Percentiles rank a stretch among this genome's conserved stretches.
These are phyloP conservation scores for Podarcis lilfordi DNA, from an alignment of 2,797 vertebrate species.

Conservation along the genomic window DNA sequence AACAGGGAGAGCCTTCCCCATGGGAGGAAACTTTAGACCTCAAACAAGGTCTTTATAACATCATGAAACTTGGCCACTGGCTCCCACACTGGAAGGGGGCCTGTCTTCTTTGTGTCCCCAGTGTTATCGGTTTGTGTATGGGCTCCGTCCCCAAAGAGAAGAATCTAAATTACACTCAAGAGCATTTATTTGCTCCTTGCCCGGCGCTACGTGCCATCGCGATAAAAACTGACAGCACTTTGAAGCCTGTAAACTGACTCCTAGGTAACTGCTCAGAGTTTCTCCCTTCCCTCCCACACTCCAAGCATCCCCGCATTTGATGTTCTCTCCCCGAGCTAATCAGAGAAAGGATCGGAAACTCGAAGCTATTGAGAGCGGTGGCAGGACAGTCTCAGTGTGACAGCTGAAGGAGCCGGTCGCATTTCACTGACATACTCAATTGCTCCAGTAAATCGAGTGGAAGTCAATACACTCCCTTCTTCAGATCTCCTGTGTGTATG, in stretches of 20 bases:
- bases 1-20: neutral
- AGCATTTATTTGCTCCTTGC: constrained; percentile 39
- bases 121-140: constrained; percentile 18
- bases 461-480: constrained; percentile 85
- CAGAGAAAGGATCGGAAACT: constrained; percentile 82
- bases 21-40: neutral
- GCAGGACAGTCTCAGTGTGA: constrained; percentile 82
- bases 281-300: constrained; percentile 59
- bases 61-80: neutral
- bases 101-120: neutral
- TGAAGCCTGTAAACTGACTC: constrained; percentile 77
- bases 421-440: constrained; percentile 93
- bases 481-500: neutral
- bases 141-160: constrained; percentile 37
- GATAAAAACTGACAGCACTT: constrained; percentile 71
- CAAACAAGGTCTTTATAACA: neutral
- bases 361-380: constrained; percentile 76
- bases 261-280: constrained; percentile 76
- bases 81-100: neutral
- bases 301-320: constrained; percentile 76
- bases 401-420: constrained; percentile 88
- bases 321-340: constrained; percentile 73
- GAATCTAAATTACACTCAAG: constrained; percentile 63
- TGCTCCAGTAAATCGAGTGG: constrained; percentile 88
- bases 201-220: constrained; percentile 46